A percentile compares a stretch with the other conserved stretches of the same genome.
phyloP scores from a whole-genome alignment of 2,113 vertebrate genomes.

The Burhinus oedicnemus region DNA sequence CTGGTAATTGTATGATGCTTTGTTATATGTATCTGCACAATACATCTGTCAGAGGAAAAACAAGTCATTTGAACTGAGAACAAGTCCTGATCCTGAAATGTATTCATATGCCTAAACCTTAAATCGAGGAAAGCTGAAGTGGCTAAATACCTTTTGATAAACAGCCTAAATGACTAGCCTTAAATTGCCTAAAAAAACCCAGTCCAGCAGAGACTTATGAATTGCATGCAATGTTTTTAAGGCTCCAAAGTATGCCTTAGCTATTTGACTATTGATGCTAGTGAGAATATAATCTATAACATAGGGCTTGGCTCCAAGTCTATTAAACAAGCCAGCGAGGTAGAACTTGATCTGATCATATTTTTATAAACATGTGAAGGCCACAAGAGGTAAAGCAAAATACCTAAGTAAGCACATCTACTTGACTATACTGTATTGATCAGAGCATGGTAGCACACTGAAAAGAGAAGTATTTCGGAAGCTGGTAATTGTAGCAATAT shows the following conservation, averaged over 20 bases:
- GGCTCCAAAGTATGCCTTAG: neutral
- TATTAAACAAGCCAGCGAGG: neutral
- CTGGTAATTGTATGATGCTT: neutral
- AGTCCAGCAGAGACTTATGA: no score
- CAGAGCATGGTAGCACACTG: neutral
- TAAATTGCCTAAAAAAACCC: neutral
- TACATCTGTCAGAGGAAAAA: neutral
- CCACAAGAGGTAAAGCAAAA: neutral
- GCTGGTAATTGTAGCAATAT: neutral
- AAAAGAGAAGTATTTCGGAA: neutral
- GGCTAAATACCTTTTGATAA: neutral
- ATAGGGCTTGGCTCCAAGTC: neutral
- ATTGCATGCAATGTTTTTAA: neutral
- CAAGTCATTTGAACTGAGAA: neutral
- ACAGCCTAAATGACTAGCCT: neutral
- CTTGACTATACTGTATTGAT: neutral
- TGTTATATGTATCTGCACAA: neutral
- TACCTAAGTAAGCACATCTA: neutral
- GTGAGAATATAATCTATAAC: neutral
- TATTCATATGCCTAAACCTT: neutral
- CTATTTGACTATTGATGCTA: neutral
- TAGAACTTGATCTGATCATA: neutral
- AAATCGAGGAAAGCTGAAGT: accelerated
- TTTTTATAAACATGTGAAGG: neutral
- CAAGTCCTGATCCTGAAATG: neutral